These are phyloP conservation scores for Pasiphila rectangulata DNA, from an alignment of 2,888 invertebrate species.

Conservation along the genomic window DNA sequence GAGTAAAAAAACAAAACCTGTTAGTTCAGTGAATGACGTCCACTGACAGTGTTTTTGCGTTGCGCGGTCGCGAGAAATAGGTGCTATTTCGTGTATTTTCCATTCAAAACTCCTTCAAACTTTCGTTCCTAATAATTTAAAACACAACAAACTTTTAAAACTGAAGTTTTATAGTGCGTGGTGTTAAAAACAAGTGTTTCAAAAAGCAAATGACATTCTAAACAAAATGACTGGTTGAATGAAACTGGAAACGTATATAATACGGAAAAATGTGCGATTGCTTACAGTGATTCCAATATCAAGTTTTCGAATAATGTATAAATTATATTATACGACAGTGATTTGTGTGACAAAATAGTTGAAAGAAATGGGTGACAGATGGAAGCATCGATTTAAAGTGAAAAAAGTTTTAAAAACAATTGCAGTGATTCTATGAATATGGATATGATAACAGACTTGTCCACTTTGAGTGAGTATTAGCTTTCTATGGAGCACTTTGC, in stretches of 20 bases:
- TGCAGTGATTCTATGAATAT: constrained; percentile 53
- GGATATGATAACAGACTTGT: constrained; percentile 69
- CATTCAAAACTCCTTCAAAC: constrained; percentile 23
- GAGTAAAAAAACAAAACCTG: constrained; percentile 67
- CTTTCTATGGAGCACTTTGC: constrained; percentile 26
- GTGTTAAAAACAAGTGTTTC: constrained; percentile 27
- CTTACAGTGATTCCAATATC: constrained; percentile 43
- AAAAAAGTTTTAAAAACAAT: constrained; percentile 70
- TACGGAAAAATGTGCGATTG: constrained; percentile 56
- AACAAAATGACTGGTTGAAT: constrained; percentile 39
- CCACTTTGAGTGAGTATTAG: constrained; percentile 67
- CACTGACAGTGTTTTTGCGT: constrained; percentile 63
- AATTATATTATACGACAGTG: constrained; percentile 23
- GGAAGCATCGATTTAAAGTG: constrained; percentile 71
- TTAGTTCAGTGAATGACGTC: constrained; percentile 67
- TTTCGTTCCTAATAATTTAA: constrained; percentile 8
- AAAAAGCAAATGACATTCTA: constrained; percentile 26
- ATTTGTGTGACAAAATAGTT: constrained; percentile 47
- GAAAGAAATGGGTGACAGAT: constrained; percentile 74
- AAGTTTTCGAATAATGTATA: constrained; percentile 41
- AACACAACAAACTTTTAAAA: background rate
- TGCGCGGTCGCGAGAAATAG: constrained; percentile 42
- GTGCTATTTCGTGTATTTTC: constrained; percentile 29
- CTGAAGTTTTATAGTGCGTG: constrained; percentile 21
- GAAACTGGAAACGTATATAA: constrained; percentile 53